These are phyloP conservation scores for Sesamia inferens DNA, from an alignment of 2,888 invertebrate genomes.

Conservation along the genomic window DNA sequence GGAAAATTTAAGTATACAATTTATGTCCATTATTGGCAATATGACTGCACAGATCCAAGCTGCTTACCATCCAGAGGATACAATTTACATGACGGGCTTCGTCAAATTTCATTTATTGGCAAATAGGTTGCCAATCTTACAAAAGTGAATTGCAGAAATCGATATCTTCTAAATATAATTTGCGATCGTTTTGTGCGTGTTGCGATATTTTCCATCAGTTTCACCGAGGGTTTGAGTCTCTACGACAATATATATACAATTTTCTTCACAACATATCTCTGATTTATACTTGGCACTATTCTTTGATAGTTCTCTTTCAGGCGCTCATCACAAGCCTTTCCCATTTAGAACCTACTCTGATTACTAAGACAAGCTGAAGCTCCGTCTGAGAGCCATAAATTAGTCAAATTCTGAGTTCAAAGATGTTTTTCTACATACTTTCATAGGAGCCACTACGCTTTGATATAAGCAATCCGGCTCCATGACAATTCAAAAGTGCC, in stretches of 20 bases:
- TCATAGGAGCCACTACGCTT: neutral
- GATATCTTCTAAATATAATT: slow-evolving; percentile 33
- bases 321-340: slow-evolving; percentile 19
- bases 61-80: slow-evolving; percentile 8
- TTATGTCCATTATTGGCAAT: neutral
- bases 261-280: neutral
- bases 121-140: slow-evolving; percentile 27
- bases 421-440: neutral
- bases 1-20: neutral
- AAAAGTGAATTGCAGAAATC: slow-evolving; percentile 25
- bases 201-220: slow-evolving; percentile 18
- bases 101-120: slow-evolving; percentile 2
- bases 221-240: neutral
- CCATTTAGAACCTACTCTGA: slow-evolving; percentile 22
- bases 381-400: neutral
- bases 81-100: slow-evolving; percentile 3
- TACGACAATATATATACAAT: slow-evolving; percentile 2
- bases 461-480: neutral
- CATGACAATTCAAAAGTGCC: neutral
- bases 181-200: slow-evolving; percentile 10
- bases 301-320: slow-evolving; percentile 15
- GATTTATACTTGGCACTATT: neutral
- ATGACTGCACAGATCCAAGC: neutral
- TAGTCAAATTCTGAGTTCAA: neutral
- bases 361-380: slow-evolving; percentile 42